Percentiles rank a stretch among this genome's conserved stretches.
phyloP scores from a whole-genome alignment of 2,113 vertebrate species.

The Mormoops blainvillei region DNA sequence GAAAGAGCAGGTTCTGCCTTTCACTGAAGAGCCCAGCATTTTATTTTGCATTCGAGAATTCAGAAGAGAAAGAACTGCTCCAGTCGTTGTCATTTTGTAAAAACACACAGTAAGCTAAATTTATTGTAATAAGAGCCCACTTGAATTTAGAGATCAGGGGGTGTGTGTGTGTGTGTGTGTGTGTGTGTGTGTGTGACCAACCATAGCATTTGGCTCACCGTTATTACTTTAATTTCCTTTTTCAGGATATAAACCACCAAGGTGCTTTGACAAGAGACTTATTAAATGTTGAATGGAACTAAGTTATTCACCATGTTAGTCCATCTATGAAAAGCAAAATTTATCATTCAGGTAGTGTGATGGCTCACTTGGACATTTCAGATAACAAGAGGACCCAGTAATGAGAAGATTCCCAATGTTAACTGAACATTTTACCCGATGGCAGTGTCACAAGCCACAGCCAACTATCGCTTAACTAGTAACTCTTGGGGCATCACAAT shows the following conservation, averaged over 20 bases:
- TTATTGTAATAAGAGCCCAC: conserved; percentile 16
- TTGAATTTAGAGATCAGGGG: background rate
- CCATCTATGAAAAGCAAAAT: background rate
- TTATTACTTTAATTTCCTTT: conserved; percentile 55
- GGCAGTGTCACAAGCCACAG: background rate
- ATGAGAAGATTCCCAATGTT: background rate
- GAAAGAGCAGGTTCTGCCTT: conserved; percentile 59
- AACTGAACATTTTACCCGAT: background rate
- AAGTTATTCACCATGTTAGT: background rate
- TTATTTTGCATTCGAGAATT: conserved; percentile 63
- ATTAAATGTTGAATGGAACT: background rate
- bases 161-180: background rate
- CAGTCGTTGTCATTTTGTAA: conserved; percentile 44
- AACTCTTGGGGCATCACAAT: background rate
- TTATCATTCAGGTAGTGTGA: background rate
- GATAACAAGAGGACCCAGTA: background rate
- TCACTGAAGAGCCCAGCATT: conserved; percentile 44
- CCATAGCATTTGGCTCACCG: background rate
- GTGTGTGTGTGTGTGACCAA: background rate
- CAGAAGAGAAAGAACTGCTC: conserved; percentile 36
- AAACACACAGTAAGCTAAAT: conserved; percentile 47
- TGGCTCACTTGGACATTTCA: background rate
- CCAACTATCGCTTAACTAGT: background rate
- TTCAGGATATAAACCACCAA: conserved; percentile 13
- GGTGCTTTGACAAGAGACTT: conserved; percentile 19